Conservation (phyloP, 2,797 vertebrate species). For the Balearica regulorum region DNA sequence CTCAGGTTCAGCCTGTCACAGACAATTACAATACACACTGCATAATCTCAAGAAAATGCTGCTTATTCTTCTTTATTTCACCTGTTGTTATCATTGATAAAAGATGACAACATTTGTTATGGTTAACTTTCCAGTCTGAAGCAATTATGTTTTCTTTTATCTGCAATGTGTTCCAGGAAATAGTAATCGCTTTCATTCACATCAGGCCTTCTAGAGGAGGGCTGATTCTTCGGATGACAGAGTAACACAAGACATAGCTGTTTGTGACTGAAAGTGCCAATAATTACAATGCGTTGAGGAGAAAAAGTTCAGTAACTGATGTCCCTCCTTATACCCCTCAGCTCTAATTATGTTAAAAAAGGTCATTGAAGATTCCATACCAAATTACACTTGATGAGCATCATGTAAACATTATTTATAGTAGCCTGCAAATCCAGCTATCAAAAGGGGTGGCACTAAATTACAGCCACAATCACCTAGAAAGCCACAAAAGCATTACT, state of each 20-base stretch:
- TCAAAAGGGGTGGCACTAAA: neutral
- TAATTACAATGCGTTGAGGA: neutral
- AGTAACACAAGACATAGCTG: neutral
- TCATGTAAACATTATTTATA: neutral
- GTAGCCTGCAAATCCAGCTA: neutral
- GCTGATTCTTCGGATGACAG: neutral
- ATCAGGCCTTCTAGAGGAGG: neutral
- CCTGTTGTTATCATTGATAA: slow-evolving; percentile 60
- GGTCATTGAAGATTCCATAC: neutral
- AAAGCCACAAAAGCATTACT: neutral
- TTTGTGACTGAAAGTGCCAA: neutral
- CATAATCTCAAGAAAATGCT: neutral
- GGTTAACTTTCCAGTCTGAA: slow-evolving; percentile 36
- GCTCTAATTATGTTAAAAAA: neutral
- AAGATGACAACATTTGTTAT: slow-evolving; percentile 49
- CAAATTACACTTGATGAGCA: neutral
- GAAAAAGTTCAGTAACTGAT: neutral
- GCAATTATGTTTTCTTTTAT: slow-evolving; percentile 17
- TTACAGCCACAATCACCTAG: neutral
- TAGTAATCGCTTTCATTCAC: slow-evolving; percentile 9
- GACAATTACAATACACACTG: neutral
- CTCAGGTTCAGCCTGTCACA: slow-evolving; percentile 32
- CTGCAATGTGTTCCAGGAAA: slow-evolving; percentile 15
- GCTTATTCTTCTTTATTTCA: neutral
- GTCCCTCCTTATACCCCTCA: neutral